Conservation (phyloP, 2,797 vertebrate genomes). For the Philypnodon macrostomus region DNA sequence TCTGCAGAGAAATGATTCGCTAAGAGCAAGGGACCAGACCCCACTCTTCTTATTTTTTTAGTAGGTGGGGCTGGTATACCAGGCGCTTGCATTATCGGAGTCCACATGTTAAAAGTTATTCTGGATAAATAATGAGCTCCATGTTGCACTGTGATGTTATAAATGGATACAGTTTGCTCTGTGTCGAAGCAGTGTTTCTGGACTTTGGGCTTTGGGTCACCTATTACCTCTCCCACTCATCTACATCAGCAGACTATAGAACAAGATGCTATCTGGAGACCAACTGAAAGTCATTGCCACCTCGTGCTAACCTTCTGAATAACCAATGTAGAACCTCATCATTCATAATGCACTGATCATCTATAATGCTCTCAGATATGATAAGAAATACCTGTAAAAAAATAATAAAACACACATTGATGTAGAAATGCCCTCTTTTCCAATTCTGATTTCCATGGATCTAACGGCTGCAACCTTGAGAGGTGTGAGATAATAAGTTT, state of each 20-base stretch:
- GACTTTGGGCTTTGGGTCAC: constrained; percentile 37
- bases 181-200: constrained; percentile 10
- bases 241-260: constrained; percentile 59
- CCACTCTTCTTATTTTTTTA: too few relatives aligned
- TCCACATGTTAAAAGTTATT: background rate
- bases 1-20: too few relatives aligned
- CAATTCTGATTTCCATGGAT: constrained; percentile 71
- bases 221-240: constrained; percentile 54
- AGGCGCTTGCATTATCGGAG: background rate
- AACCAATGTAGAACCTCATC: constrained; percentile 69
- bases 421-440: constrained; percentile 69
- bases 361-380: constrained; percentile 76
- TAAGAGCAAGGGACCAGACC: too few relatives aligned
- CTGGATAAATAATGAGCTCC: background rate
- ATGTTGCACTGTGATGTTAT: background rate
- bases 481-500: constrained; percentile 77
- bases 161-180: background rate
- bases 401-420: constrained; percentile 66
- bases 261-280: constrained; percentile 62
- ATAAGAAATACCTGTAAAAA: constrained; percentile 70
- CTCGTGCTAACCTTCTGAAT: constrained; percentile 71
- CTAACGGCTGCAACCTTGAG: constrained; percentile 74
- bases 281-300: constrained; percentile 74
- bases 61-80: too few relatives aligned
- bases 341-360: constrained; percentile 82